These are phyloP conservation scores for Gambusia holbrooki DNA, from an alignment of 2,113 vertebrate genomes.

Conservation along the genomic window DNA sequence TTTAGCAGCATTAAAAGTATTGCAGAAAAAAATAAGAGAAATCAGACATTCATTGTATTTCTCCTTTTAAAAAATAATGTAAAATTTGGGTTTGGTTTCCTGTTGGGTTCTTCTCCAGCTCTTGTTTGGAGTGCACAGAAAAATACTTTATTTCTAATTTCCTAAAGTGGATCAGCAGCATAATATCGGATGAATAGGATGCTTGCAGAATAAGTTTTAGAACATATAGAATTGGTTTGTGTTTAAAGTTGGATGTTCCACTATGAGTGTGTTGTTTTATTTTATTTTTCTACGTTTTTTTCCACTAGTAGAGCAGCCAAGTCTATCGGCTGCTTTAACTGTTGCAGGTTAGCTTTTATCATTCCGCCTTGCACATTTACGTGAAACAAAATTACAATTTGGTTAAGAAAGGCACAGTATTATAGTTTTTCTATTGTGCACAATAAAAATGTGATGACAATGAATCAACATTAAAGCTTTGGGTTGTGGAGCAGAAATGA, in stretches of 20 bases:
- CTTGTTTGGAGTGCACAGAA: background rate
- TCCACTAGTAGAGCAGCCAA: background rate
- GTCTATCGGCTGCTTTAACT: background rate
- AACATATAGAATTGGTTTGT: background rate
- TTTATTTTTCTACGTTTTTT: background rate
- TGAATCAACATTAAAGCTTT: too few relatives aligned
- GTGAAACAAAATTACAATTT: too few relatives aligned
- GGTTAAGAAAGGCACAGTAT: too few relatives aligned
- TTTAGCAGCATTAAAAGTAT: too few relatives aligned
- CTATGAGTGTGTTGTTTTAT: background rate
- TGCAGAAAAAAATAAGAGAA: too few relatives aligned
- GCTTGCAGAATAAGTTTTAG: background rate
- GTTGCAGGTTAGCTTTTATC: background rate
- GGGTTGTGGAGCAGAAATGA: too few relatives aligned
- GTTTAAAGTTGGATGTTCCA: background rate
- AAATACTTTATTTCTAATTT: background rate
- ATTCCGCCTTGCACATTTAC: background rate
- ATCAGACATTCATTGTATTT: too few relatives aligned
- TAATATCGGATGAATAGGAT: background rate
- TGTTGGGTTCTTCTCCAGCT: slow-evolving; percentile 1
- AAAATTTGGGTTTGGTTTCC: too few relatives aligned
- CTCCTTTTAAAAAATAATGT: too few relatives aligned
- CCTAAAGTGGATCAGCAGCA: background rate
- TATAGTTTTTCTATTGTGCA: too few relatives aligned
- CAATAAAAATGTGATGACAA: too few relatives aligned